Percentiles rank a stretch among this genome's conserved stretches.
Evolutionary conservation across 1,140 invertebrate genomes (phyloP).

Genomic region (Diorhabda elongata): DNA sequence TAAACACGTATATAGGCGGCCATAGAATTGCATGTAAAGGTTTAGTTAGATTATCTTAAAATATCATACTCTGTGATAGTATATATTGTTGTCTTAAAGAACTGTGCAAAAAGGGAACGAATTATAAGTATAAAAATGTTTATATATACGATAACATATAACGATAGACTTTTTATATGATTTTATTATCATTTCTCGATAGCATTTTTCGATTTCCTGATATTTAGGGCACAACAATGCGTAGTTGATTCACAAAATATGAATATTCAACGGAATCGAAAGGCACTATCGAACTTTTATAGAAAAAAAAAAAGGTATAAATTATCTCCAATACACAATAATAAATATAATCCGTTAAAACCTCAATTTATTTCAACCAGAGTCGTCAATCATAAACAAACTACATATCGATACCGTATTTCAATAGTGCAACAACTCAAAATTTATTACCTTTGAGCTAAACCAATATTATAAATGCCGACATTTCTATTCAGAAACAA

Average conservation of each 20-base stretch:
- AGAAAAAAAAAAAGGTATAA: neutral
- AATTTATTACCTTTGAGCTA: no score
- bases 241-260: neutral
- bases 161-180: slow-evolving; percentile 10
- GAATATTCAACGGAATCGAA: neutral
- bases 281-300: neutral
- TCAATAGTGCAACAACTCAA: no score
- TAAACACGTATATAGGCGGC: slow-evolving; percentile 9
- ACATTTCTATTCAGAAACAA: no score
- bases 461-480: no score
- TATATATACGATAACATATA: slow-evolving; percentile 20
- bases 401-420: no score
- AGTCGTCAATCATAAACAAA: no score
- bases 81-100: slow-evolving; percentile 20
- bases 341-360: no score
- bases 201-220: neutral
- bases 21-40: slow-evolving; percentile 12
- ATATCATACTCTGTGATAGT: slow-evolving; percentile 23
- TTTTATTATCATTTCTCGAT: neutral
- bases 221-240: neutral
- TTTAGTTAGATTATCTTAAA: slow-evolving; percentile 20
- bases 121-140: slow-evolving; percentile 20
- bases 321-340: neutral
- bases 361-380: no score
- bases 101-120: slow-evolving; percentile 19